These are phyloP conservation scores for Hedya salicella DNA, from an alignment of 2,888 invertebrate genomes.

Conservation along the genomic window DNA sequence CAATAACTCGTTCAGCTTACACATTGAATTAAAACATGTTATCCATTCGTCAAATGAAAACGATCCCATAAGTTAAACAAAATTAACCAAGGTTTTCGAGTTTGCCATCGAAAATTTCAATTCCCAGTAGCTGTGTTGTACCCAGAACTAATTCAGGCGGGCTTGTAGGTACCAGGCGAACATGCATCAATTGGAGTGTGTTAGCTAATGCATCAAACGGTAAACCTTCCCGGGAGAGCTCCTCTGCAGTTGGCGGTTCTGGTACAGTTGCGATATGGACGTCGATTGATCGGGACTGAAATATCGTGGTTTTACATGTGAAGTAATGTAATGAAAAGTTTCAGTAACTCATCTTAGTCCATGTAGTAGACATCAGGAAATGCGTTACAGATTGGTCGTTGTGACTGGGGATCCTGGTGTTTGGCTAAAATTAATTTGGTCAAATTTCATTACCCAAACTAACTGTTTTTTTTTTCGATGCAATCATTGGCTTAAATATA, in stretches of 20 bases:
- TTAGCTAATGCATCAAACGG: conserved; percentile 56
- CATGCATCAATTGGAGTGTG: conserved; percentile 46
- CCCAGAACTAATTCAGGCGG: conserved; percentile 57
- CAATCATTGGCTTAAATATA: too few species aligned
- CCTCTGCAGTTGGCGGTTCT: conserved; percentile 34
- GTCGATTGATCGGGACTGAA: background rate
- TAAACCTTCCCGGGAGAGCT: conserved; percentile 53
- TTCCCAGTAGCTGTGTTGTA: conserved; percentile 25
- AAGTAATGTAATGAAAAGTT: too few species aligned
- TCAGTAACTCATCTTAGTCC: too few species aligned
- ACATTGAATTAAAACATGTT: conserved; percentile 24
- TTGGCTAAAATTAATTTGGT: too few species aligned
- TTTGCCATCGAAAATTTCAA: conserved; percentile 36
- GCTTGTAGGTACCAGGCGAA: conserved; percentile 48
- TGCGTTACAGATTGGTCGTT: too few species aligned
- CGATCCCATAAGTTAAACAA: conserved; percentile 21
- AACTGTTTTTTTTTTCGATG: too few species aligned
- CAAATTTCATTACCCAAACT: too few species aligned
- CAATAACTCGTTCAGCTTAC: background rate
- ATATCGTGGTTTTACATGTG: too few species aligned
- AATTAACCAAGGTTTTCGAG: conserved; percentile 33
- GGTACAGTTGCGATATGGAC: conserved; percentile 13
- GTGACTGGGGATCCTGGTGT: too few species aligned
- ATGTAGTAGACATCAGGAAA: too few species aligned
- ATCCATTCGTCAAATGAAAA: conserved; percentile 12